phyloP scores from a whole-genome alignment of 2,888 invertebrate species.

The Drosophila anomalata region DNA sequence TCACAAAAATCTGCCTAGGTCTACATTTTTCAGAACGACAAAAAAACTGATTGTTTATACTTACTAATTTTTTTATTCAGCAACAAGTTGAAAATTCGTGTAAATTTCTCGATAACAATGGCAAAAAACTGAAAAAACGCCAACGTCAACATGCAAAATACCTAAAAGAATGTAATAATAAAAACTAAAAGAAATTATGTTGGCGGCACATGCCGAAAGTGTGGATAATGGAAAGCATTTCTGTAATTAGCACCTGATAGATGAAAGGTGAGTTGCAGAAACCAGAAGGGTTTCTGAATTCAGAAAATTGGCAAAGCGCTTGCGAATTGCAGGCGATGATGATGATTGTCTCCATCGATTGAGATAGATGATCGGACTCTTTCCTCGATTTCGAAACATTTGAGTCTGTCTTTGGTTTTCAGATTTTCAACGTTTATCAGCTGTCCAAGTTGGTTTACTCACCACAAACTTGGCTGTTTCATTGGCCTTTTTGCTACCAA shows the following conservation, averaged over 20 bases:
- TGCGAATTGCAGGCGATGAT: conserved; percentile 35
- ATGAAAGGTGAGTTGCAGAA: conserved; percentile 24
- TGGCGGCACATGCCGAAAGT: conserved; percentile 33
- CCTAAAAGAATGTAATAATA: conserved; percentile 14
- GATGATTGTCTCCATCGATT: conserved; percentile 24
- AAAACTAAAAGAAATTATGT: conserved; percentile 7
- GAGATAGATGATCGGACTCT: conserved; percentile 25
- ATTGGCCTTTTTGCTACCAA: conserved; percentile 21
- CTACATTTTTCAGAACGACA: conserved; percentile 27
- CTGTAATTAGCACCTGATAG: conserved; percentile 19
- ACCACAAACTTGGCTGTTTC: conserved; percentile 4
- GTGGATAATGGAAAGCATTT: conserved; percentile 17
- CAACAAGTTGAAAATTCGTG: conserved; percentile 78
- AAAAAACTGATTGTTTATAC: conserved; percentile 64
- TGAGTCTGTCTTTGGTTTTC: conserved; percentile 24
- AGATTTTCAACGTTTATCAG: conserved; percentile 37
- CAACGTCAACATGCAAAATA: conserved; percentile 48
- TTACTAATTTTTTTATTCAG: conserved; percentile 50
- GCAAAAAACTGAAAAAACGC: conserved; percentile 48
- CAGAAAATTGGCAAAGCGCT: neutral
- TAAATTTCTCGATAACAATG: conserved; percentile 71
- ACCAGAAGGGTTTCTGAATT: neutral
- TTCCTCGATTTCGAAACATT: conserved; percentile 28
- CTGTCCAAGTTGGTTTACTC: conserved; percentile 20
- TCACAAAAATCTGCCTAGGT: conserved; percentile 36